phyloP scores from a whole-genome alignment of 1,140 invertebrate species.

The Hirudo medicinalis region DNA sequence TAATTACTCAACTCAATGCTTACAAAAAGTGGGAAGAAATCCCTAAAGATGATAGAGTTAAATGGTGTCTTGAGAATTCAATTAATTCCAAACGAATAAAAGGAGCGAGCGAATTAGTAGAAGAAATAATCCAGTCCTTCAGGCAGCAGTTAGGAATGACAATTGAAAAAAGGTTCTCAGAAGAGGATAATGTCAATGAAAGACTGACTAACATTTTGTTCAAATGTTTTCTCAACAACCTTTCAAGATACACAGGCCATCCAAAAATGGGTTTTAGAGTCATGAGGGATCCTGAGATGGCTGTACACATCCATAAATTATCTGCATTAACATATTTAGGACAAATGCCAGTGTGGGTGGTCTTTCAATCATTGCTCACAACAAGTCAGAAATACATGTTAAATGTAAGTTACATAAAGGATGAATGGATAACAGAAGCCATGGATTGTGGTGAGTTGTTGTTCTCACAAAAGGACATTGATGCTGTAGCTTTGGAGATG shows the following conservation, averaged over 20 bases:
- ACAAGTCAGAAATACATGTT: slow-evolving; percentile 9
- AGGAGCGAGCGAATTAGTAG: neutral
- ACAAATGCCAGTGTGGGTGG: slow-evolving; percentile 4
- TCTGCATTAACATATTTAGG: slow-evolving; percentile 11
- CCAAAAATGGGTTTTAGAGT: slow-evolving; percentile 1
- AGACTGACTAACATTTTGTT: slow-evolving; percentile 11
- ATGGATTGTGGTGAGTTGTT: neutral
- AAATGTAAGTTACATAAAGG: slow-evolving; percentile 6
- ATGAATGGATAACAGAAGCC: slow-evolving; percentile 6
- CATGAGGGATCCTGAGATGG: neutral
- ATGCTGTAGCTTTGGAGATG: neutral
- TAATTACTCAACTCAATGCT: neutral
- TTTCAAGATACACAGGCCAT: slow-evolving; percentile 9
- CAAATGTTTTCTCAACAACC: slow-evolving; percentile 3
- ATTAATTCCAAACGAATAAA: slow-evolving; percentile 12
- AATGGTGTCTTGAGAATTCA: slow-evolving; percentile 6
- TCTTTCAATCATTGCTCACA: slow-evolving; percentile 2
- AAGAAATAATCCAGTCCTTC: slow-evolving; percentile 9
- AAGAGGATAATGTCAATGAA: neutral
- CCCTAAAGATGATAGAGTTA: neutral
- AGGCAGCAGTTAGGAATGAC: neutral
- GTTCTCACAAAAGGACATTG: neutral
- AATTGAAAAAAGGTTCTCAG: neutral
- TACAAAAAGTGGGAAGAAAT: slow-evolving; percentile 13
- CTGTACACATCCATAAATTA: neutral